Base-by-base conservation (phyloP, 2,888 invertebrate species). In the Apamea epomidion region DNA sequence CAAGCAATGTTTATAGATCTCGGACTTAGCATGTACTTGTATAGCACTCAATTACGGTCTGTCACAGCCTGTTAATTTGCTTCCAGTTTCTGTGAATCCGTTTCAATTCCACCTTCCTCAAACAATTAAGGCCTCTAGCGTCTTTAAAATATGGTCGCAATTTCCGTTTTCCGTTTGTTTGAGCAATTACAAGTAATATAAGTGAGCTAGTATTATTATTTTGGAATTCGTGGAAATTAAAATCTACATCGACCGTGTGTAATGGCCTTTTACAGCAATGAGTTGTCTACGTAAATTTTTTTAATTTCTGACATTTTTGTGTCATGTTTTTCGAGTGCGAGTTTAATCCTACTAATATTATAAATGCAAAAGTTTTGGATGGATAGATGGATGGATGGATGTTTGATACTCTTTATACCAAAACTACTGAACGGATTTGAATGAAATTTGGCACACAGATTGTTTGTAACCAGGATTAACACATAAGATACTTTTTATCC, bases 11-110 rank as follows among this genome's bases (percentile, higher is more conserved):
- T n/a, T 69, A 42, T 45, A 69, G 29, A 69, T 45, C 7, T 70
- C 21, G 4, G 14, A 18, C 88, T 88, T 85, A 86, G 87, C 87
- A 88, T 74, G 7, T 90, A 88, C 89, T 88, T 88, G 82, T 54
- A 75, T 37, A 64, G 78, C 88, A 86, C 86, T 88, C 85, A 89
- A 89, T 60, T 89, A 89, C 71, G 67, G 70, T 80, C 85, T 87
- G 90, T 90, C 88, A 85, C 84, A 89, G 84, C 87, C 84, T 89
- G 88, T 91, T 92, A 92, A 93, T 93, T 93, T 92, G 91, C 91
- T 89, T 83, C 88, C 90, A 79, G 75, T 81, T 74, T 64, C 68
- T 69, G 48, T 51, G 62, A 82, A 74, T 85, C 71, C 42, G 25
- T 70, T 69, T 70, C 73, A 77, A 77, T 83, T 85, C 42, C 54